Conservation (phyloP, 2,888 invertebrate species). For the Gandaritis pyraliata region DNA sequence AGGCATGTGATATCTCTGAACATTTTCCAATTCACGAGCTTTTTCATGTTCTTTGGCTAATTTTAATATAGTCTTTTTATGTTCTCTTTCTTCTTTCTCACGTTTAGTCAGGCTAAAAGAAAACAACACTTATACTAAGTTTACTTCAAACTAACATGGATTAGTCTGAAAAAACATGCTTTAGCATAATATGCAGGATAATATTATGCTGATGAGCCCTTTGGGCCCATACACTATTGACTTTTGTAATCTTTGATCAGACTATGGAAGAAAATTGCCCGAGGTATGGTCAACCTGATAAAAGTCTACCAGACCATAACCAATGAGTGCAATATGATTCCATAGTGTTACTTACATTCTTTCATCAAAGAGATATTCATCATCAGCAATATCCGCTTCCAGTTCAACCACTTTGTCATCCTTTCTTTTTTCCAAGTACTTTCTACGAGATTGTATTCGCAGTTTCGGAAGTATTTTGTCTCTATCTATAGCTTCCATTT, state of each 20-base stretch:
- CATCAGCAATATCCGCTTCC: constrained; percentile 97
- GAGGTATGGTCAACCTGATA: too few species aligned
- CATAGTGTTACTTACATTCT: constrained; percentile 86
- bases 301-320: too few species aligned
- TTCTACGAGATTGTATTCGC: constrained; percentile 94
- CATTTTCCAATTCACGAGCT: constrained; percentile 95
- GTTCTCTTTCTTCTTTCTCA: constrained; percentile 93
- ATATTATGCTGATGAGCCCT: too few species aligned
- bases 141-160: too few species aligned
- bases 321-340: too few species aligned
- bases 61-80: constrained; percentile 95
- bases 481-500: constrained; percentile 93
- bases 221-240: too few species aligned
- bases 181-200: too few species aligned
- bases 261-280: too few species aligned
- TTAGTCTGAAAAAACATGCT: too few species aligned
- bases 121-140: background rate
- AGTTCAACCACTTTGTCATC: constrained; percentile 98
- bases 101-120: constrained; percentile 91
- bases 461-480: constrained; percentile 95
- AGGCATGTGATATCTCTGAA: constrained; percentile 98
- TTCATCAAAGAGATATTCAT: constrained; percentile 97
- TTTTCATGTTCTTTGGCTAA: constrained; percentile 98
- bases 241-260: too few species aligned
- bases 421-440: constrained; percentile 97